These are phyloP conservation scores for Desoria tigrina DNA, from an alignment of 2,888 invertebrate genomes.

Conservation along the genomic window DNA sequence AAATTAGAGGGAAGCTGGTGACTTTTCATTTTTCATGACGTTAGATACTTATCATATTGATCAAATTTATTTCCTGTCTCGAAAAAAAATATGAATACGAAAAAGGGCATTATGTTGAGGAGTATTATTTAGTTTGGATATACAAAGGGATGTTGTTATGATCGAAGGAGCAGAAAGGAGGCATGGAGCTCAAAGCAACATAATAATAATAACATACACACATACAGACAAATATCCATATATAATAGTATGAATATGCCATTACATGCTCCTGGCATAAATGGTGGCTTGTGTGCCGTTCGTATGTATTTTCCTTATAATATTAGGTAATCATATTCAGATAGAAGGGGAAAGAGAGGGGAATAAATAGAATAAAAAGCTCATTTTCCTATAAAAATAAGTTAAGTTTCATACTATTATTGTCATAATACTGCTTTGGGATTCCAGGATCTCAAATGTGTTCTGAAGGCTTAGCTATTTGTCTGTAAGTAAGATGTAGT, in stretches of 20 bases:
- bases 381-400: conserved; percentile 48
- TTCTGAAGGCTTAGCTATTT: no score
- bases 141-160: background rate
- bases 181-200: no score
- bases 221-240: background rate
- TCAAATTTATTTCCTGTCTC: conserved; percentile 46
- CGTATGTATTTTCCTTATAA: background rate
- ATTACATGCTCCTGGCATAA: background rate
- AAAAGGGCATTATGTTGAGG: conserved; percentile 9
- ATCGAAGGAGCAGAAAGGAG: no score
- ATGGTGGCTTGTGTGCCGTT: conserved; percentile 2
- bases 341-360: conserved; percentile 28
- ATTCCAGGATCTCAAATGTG: conserved; percentile 8
- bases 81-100: conserved; percentile 23
- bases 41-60: conserved; percentile 27
- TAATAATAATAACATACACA: background rate
- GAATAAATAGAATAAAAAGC: conserved; percentile 46
- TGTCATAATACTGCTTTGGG: conserved; percentile 13
- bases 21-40: conserved; percentile 45
- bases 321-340: conserved; percentile 16
- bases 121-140: background rate
- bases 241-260: background rate
- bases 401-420: conserved; percentile 46
- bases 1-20: conserved; percentile 24
- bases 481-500: conserved; percentile 13